A percentile compares a stretch with the other conserved stretches of the same genome.
Evolutionary conservation across 2,113 vertebrate species (phyloP).

Genomic region (Hoplias malabaricus): DNA sequence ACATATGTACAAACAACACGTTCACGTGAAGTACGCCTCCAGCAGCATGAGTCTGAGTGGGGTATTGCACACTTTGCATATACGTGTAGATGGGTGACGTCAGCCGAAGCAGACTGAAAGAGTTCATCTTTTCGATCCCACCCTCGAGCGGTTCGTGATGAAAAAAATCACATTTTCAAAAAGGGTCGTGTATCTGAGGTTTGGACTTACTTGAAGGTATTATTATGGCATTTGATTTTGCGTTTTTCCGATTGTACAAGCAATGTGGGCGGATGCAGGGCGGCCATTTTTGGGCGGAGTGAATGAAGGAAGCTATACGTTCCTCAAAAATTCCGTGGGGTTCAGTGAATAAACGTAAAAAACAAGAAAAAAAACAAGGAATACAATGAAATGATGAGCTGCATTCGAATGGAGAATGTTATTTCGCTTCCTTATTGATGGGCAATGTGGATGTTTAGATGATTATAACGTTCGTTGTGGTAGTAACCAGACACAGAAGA

Average conservation of each 20-base stretch:
- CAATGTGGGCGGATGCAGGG: neutral
- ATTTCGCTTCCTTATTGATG: neutral
- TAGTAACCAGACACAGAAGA: neutral
- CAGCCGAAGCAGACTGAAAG: constrained; percentile 8
- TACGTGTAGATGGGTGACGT: constrained; percentile 47
- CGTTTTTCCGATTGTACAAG: constrained; percentile 6
- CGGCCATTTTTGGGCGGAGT: neutral
- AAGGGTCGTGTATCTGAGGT: neutral
- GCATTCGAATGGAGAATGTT: neutral
- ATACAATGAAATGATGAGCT: neutral
- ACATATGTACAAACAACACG: constrained; percentile 67
- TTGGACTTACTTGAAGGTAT: neutral
- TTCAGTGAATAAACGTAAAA: neutral
- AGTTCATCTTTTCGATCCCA: constrained; percentile 36
- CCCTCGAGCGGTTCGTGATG: too few relatives aligned
- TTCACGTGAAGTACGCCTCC: constrained; percentile 59
- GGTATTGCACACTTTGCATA: constrained; percentile 74
- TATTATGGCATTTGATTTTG: neutral
- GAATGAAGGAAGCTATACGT: neutral
- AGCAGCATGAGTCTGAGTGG: constrained; percentile 54
- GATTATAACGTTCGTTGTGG: neutral
- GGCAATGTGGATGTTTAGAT: neutral
- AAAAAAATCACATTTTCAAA: neutral
- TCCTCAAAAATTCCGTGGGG: neutral
- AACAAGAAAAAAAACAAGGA: neutral